Percentiles rank a stretch among this genome's conserved stretches.
Conservation (phyloP, 2,888 invertebrate species). For the Amphimallon solstitiale region DNA sequence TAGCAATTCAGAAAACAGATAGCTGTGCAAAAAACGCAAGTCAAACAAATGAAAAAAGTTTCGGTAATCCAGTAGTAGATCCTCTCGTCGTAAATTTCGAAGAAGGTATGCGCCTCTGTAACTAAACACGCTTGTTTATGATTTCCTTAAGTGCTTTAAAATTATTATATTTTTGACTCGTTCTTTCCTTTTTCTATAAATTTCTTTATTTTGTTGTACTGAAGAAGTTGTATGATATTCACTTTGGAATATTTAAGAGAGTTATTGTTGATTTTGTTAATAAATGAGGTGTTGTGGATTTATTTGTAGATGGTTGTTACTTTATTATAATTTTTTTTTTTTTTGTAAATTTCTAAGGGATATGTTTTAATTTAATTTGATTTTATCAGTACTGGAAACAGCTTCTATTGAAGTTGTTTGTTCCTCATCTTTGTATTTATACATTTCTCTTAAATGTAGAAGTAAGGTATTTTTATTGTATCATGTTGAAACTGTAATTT, state of each 20-base stretch:
- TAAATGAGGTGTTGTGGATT: slow-evolving; percentile 36
- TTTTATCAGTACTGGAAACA: slow-evolving; percentile 14
- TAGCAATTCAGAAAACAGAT: slow-evolving; percentile 43
- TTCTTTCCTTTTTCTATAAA: slow-evolving; percentile 14
- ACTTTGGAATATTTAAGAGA: slow-evolving; percentile 35
- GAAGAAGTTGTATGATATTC: slow-evolving; percentile 36
- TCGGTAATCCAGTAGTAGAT: slow-evolving; percentile 68
- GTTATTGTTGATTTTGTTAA: slow-evolving; percentile 37
- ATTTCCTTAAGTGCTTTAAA: slow-evolving; percentile 39
- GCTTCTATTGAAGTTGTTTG: slow-evolving; percentile 26
- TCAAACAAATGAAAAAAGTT: slow-evolving; percentile 53
- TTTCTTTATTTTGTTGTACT: slow-evolving; percentile 22
- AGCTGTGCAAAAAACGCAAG: slow-evolving; percentile 47
- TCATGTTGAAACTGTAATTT: slow-evolving; percentile 32
- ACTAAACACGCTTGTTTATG: slow-evolving; percentile 48
- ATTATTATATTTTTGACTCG: slow-evolving; percentile 22
- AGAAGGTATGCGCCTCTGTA: slow-evolving; percentile 83
- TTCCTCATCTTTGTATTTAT: slow-evolving; percentile 32
- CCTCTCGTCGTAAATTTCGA: slow-evolving; percentile 82
- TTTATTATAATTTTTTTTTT: slow-evolving; percentile 29
- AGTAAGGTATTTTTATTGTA: slow-evolving; percentile 33
- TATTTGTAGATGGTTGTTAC: slow-evolving; percentile 34
- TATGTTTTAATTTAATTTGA: slow-evolving; percentile 12
- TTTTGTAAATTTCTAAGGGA: slow-evolving; percentile 30
- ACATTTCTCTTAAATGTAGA: slow-evolving; percentile 27